A percentile compares a stretch with the other conserved stretches of the same genome.
Evolutionary conservation across 2,113 vertebrate species (phyloP).

Genomic region (Aptenodytes forsteri): DNA sequence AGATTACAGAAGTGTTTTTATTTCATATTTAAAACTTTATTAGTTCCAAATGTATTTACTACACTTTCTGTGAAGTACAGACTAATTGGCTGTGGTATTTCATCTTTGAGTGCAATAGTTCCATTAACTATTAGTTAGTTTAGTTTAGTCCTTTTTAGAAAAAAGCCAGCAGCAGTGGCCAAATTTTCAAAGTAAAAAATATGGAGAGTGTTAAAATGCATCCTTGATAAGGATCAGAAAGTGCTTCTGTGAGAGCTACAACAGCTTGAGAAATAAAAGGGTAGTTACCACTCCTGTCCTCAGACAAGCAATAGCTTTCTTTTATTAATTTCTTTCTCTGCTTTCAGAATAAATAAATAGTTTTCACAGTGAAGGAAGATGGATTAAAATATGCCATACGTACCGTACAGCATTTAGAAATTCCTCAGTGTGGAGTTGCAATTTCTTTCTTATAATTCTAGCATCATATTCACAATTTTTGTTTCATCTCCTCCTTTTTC

Average conservation of each 20-base stretch:
- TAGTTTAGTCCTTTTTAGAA: neutral
- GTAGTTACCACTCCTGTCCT: neutral
- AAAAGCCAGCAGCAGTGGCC: neutral
- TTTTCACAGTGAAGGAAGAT: neutral
- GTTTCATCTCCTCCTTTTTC: neutral
- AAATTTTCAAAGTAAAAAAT: neutral
- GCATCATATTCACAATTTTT: neutral
- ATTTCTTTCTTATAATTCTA: neutral
- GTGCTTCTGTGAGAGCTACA: neutral
- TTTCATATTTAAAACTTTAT: neutral
- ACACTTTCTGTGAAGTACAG: neutral
- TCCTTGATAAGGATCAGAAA: neutral
- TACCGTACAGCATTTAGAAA: neutral
- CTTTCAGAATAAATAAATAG: neutral
- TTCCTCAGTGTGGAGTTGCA: neutral
- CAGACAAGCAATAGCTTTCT: neutral
- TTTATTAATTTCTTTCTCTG: neutral
- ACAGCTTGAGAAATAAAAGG: neutral
- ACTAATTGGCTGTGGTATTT: neutral
- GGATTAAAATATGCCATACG: neutral
- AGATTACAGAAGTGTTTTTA: neutral
- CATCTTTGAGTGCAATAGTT: neutral
- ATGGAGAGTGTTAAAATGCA: neutral
- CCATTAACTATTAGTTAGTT: neutral
- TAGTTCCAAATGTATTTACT: neutral